phyloP scores from a whole-genome alignment of 2,888 invertebrate species.

The Ochropacha duplaris region DNA sequence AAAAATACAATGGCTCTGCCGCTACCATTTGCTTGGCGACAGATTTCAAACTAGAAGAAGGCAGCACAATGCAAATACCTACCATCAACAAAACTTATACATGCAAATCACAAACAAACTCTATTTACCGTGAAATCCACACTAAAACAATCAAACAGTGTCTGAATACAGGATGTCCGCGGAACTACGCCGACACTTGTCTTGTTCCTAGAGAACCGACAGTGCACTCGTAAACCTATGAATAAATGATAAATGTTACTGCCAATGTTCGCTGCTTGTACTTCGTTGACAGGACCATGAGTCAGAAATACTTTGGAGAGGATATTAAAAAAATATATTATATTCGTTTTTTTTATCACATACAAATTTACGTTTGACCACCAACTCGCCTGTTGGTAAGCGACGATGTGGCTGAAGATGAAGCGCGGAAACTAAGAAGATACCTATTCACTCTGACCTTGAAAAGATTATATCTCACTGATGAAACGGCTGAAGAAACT shows the following conservation, averaged over 20 bases:
- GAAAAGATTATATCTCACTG: too few species aligned
- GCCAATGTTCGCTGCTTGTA: slow-evolving; percentile 32
- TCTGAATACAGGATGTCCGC: slow-evolving; percentile 25
- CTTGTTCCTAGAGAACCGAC: slow-evolving; percentile 37
- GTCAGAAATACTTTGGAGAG: slow-evolving; percentile 33
- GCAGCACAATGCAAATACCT: too few species aligned
- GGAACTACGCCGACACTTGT: slow-evolving; percentile 43
- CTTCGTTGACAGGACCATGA: slow-evolving; percentile 24
- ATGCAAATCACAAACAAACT: neutral
- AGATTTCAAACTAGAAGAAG: too few species aligned
- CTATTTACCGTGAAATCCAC: neutral
- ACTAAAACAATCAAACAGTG: slow-evolving; percentile 6
- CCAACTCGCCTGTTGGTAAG: too few species aligned
- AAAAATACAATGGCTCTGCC: too few species aligned
- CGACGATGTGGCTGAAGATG: too few species aligned
- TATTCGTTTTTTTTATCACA: too few species aligned
- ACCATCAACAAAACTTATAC: neutral
- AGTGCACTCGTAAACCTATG: slow-evolving; percentile 53
- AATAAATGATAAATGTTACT: slow-evolving; percentile 74
- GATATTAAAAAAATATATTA: neutral
- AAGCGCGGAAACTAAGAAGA: too few species aligned
- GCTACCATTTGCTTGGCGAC: too few species aligned
- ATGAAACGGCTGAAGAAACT: too few species aligned
- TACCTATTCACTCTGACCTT: too few species aligned
- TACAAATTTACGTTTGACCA: too few species aligned